Base-by-base conservation (phyloP, 2,888 invertebrate genomes). In the Trichopoda pennipes region DNA sequence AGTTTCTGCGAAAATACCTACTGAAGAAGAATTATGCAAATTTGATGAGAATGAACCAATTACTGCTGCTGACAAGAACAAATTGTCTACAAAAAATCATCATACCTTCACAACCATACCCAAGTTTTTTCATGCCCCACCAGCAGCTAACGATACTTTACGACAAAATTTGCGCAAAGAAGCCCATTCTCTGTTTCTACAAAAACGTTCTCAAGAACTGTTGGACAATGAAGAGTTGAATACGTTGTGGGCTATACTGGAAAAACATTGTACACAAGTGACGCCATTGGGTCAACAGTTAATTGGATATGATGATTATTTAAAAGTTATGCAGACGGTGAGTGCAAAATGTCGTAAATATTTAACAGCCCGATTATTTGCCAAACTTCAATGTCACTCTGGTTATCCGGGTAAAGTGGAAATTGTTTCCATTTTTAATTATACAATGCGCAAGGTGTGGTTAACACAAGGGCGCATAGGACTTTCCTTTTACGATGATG, bases 371-470 rank as follows among this genome's bases (percentile, higher is more conserved):
- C 94, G 94, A 85, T 94, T 97, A 16, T 99, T 98, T 90, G 96
- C 96, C 0, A 96, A 97, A 84, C 92, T 99, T 4, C 95, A 97
- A 88, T 95, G 96, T 80, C 94, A 94, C 0, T 98, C 98, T 88
- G 94, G 95, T 0, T 95, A 96, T 86, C 88, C 92, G 0, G 98
- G 86, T n/a, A 93, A 96, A 76, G 95, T 99, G 38, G 95, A 96
- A 21, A 97, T 97, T 19, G 95, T 96, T 90, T 95, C 96, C 0
- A 93, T 99, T 80, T 98, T 98, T 91, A 98, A 98, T 91, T 99
- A 98, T 88, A 95, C 97, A 0, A 97, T 98, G 97, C 93, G 97
- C 16, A 96, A 98, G 89, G 97, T 98, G 9, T 99, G 98, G 98
- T 92, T 98, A 60, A 96, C 97, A 88, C 98, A 99, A 92, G 98